Evolutionary conservation across 2,113 vertebrate species (phyloP), one percentile per base, ranked within the genome.

Genomic region (Chaetura pelagica): DNA sequence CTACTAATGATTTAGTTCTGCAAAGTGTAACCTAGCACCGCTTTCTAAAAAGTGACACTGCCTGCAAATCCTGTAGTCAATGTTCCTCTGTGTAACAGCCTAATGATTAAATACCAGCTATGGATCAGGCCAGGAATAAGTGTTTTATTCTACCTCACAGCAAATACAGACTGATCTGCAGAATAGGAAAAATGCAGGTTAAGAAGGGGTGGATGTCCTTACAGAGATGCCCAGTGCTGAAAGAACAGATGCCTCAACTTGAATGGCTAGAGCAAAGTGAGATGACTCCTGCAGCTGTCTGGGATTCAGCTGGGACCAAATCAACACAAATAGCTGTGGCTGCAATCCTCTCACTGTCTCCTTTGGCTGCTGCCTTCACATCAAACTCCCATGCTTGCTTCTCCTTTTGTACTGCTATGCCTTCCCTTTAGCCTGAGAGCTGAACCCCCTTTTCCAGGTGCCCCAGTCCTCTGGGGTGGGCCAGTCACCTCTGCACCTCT

Each of bases 1-100:
- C 88, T 89, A 90, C 44, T 96, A 90, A 90, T 42, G 38, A 92
- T 90, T 84, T 62, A 88, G 72, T 72, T 90, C 76, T 93, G 93
- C 77, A 73, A 88, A 92, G 40, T 14, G 58, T 86, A 92, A 92
- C 46, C 49, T 78, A 64, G n/a, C 61, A 66, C 17, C 2, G 3
- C 61, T 84, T 24, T 40, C 76, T 93, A 63, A 72, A 91, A 92
- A 57, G 69, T 79, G 87, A 75, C 89, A 89, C 72, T 78, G 82
- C 38, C 64, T 84, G 48, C 55, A 91, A 71, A 72, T 84, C n/a
- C 34, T 51, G 59, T 52, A 32, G 7, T 83, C 90, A 0, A 0
- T 44, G 40, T 74, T 96, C 51, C 57, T 90, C 7, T 1, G 17
- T 55, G 38, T 85, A 90, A 59, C 26, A 77, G 54, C 32, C 34